Percentiles rank a stretch among this genome's conserved stretches.
These are phyloP conservation scores for Spheniscus mendiculus DNA, from an alignment of 2,113 vertebrate genomes.

Conservation along the genomic window DNA sequence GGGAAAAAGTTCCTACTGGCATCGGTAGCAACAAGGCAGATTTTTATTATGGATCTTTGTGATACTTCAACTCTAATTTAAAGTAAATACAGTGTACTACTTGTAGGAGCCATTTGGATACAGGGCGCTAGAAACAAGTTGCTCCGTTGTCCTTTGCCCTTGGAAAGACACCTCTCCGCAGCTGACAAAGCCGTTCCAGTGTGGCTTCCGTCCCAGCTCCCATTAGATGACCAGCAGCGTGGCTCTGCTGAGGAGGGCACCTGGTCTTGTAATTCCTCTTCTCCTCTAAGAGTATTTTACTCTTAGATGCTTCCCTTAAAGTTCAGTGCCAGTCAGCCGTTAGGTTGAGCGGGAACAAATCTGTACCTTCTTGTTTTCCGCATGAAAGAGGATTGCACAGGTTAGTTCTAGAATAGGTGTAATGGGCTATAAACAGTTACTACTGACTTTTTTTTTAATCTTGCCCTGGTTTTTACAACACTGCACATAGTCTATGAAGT, in stretches of 20 bases:
- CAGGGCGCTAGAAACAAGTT: neutral
- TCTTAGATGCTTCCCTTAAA: neutral
- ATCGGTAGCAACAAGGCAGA: neutral
- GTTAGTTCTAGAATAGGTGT: neutral
- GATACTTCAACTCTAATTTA: neutral
- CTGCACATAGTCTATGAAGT: neutral
- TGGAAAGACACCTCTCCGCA: neutral
- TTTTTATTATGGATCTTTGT: neutral
- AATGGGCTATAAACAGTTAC: neutral
- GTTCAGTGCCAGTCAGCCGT: neutral
- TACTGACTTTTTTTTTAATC: neutral
- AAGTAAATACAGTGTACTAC: neutral
- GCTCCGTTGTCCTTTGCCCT: neutral
- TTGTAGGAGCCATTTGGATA: neutral
- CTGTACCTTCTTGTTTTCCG: neutral
- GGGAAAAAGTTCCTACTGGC: neutral
- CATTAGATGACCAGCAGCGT: neutral
- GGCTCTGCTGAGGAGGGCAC: neutral
- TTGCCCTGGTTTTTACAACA: neutral
- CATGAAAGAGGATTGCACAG: neutral
- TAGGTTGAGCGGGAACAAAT: neutral
- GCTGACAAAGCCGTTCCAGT: fast-evolving
- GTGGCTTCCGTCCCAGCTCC: neutral
- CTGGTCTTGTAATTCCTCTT: neutral
- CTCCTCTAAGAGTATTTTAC: neutral